Percentiles rank a stretch among this genome's conserved stretches.
Evolutionary conservation across 2,113 vertebrate genomes (phyloP).

Genomic region (Catharus bicknelli): DNA sequence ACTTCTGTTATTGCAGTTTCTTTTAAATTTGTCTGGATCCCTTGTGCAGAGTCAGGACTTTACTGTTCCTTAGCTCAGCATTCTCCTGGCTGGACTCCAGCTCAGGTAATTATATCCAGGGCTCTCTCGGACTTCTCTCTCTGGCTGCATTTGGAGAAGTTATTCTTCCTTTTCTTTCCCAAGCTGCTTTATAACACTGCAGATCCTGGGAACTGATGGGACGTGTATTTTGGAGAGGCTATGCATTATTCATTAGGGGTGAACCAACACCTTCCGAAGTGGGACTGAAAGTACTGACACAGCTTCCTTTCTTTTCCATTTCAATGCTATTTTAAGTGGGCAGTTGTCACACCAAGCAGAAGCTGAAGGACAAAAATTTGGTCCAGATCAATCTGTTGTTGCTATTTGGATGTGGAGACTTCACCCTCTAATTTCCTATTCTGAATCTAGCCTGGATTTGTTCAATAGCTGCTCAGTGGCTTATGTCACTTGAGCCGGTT

Average conservation of each 20-base stretch:
- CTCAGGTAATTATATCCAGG: slow-evolving; percentile 55
- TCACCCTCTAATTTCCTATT: slow-evolving; percentile 13
- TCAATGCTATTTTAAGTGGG: neutral
- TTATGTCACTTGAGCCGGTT: neutral
- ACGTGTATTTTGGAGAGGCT: neutral
- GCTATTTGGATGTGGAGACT: neutral
- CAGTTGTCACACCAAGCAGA: neutral
- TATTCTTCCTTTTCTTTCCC: slow-evolving; percentile 37
- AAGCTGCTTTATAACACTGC: neutral
- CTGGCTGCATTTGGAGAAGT: slow-evolving; percentile 43
- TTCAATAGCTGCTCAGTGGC: slow-evolving; percentile 30
- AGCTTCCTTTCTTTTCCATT: neutral
- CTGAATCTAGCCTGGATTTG: slow-evolving; percentile 31
- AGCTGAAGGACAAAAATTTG: neutral
- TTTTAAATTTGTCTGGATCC: slow-evolving; percentile 44
- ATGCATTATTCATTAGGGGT: slow-evolving; percentile 7
- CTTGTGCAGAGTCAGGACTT: slow-evolving; percentile 50
- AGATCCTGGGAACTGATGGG: neutral
- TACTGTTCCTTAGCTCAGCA: slow-evolving; percentile 35
- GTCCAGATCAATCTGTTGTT: neutral
- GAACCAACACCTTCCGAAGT: neutral
- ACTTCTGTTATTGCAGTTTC: slow-evolving; percentile 49
- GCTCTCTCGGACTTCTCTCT: slow-evolving; percentile 20
- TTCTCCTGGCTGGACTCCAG: slow-evolving; percentile 40
- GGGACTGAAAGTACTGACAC: neutral